Base-by-base conservation (phyloP, 2,797 vertebrate species). In the Centropyge bicolor region DNA sequence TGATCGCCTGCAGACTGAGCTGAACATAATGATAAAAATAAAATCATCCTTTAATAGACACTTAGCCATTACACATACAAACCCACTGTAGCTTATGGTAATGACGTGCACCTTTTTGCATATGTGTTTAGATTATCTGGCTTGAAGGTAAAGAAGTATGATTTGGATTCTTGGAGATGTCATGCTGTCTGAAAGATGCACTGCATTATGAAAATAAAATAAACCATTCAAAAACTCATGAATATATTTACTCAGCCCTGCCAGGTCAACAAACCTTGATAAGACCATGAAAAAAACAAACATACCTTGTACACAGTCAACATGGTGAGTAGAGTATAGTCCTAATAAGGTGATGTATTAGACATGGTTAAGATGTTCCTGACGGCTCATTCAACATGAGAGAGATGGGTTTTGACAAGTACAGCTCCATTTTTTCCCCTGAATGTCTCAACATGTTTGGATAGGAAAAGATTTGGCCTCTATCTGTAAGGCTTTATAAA, bases 171-270 rank as follows among this genome's bases (percentile, higher is more conserved):
- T 51, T 17, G 31, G 68, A 79, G 70, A 80, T 86, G 81, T 56
- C 78, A 49, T 62, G 64, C 74, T 60, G 76, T 83, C 78, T 81
- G 74, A 85, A 67, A 82, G 78, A 88, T 78, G 80, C 60, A 67
- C 64, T 36, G 66, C 62, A 49, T 71, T 70, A 80, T 81, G 74
- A 80, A 86, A 89, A 82, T 82, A 81, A 82, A 85, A 82, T 77
- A 83, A 86, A 86, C 63, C 75, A 83, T 84, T 88, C 40, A 79
- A 59, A 90, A 82, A 74, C 74, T 86, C 88, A 87, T 90, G 90
- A 90, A 90, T 91, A 90, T 81, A 90, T 89, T 90, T 86, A 81
- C 70, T 71, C 70, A 77, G 83, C 62, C 43, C 48, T 70, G 73
- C 51, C 82, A 70, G 87, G 87, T 86, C 59, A 83, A 82, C 75